Evolutionary conservation across 2,888 invertebrate species (phyloP).

Genomic region (Napeogenes sylphis): DNA sequence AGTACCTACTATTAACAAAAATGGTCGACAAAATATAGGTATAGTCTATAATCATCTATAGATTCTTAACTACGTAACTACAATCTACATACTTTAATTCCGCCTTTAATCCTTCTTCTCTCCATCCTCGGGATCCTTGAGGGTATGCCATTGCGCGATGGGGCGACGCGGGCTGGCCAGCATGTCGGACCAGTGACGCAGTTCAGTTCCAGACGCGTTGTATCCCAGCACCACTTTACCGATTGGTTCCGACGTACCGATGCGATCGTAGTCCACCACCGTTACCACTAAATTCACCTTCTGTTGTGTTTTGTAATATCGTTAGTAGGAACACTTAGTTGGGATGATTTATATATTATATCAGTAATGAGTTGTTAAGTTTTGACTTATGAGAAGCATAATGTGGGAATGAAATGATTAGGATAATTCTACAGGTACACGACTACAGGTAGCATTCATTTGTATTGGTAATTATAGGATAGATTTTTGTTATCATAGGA

Average conservation of each 20-base stretch:
- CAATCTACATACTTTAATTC: conserved; percentile 38
- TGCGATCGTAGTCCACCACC: conserved; percentile 99
- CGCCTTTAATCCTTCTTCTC: conserved; percentile 86
- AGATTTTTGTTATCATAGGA: no score
- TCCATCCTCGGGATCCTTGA: conserved; percentile 97
- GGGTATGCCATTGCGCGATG: conserved; percentile 99
- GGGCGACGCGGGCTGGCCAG: conserved; percentile 98
- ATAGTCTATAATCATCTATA: neutral
- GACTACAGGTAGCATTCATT: no score
- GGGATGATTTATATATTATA: conserved; percentile 7
- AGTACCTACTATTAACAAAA: no score
- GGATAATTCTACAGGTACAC: neutral
- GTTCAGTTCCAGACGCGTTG: conserved; percentile 97
- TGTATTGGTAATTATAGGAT: no score
- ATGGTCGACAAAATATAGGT: no score
- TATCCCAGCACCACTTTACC: conserved; percentile 98
- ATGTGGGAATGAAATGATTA: neutral
- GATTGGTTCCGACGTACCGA: conserved; percentile 99
- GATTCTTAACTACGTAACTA: conserved; percentile 6
- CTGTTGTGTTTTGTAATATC: conserved; percentile 74
- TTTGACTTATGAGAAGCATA: neutral
- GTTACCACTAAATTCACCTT: conserved; percentile 99
- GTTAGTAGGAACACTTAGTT: neutral
- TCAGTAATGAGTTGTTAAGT: neutral
- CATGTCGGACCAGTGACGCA: conserved; percentile 99